These are phyloP conservation scores for Physeter macrocephalus DNA, from an alignment of 2,113 vertebrate species.

Conservation along the genomic window DNA sequence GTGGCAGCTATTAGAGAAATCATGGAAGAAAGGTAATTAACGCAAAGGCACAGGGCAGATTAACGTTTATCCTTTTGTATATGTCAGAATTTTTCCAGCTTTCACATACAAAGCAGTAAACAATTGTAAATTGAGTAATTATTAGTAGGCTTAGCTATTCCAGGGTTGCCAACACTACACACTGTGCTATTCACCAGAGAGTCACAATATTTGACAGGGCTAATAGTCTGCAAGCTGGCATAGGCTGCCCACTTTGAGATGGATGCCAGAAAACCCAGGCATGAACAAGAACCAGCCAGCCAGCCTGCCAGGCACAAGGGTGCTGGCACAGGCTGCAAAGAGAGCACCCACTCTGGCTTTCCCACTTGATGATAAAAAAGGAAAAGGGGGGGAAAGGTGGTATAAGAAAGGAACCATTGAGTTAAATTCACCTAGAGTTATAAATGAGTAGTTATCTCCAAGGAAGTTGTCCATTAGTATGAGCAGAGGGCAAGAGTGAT, in stretches of 20 bases:
- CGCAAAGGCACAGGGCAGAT: slow-evolving; percentile 80
- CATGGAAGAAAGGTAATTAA: slow-evolving; percentile 96
- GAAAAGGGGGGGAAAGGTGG: not conserved
- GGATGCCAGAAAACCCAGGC: slow-evolving; percentile 75
- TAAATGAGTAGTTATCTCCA: not conserved
- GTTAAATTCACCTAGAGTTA: not conserved
- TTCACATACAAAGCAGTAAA: slow-evolving; percentile 79
- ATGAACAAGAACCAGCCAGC: slow-evolving; percentile 60
- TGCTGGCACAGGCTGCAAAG: slow-evolving; percentile 48
- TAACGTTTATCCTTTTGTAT: slow-evolving; percentile 79
- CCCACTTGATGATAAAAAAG: not conserved
- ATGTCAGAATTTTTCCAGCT: slow-evolving; percentile 79
- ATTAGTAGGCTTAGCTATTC: slow-evolving; percentile 74
- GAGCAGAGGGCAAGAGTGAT: slow-evolving; percentile 33
- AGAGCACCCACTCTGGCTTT: slow-evolving; percentile 38
- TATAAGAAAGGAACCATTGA: not conserved
- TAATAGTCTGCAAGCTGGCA: slow-evolving; percentile 77
- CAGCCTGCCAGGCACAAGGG: slow-evolving; percentile 65
- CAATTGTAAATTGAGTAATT: slow-evolving; percentile 80
- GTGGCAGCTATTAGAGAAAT: slow-evolving; percentile 92
- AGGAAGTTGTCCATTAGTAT: not conserved
- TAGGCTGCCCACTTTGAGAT: slow-evolving; percentile 65
- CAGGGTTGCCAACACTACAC: slow-evolving; percentile 74
- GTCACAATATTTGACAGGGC: slow-evolving; percentile 83
- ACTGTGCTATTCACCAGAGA: slow-evolving; percentile 76